A percentile compares a stretch with the other conserved stretches of the same genome.
Conservation (phyloP, 2,888 invertebrate species). For the Tupiocoris notatus region DNA sequence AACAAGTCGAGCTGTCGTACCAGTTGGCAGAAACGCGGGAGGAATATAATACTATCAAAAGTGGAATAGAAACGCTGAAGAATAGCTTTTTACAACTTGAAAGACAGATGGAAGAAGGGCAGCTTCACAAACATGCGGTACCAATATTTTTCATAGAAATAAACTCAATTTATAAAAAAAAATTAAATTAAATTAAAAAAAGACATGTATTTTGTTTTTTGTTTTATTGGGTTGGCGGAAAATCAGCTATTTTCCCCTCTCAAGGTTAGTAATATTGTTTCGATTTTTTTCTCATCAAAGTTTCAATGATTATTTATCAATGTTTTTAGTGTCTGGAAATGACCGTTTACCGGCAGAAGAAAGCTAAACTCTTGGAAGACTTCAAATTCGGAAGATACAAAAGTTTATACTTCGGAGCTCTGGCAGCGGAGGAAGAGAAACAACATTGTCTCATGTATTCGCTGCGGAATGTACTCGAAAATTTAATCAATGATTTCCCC, state of each 20-base stretch:
- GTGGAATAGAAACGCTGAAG: conserved; percentile 19
- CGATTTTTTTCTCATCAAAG: too few species aligned
- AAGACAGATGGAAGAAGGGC: conserved; percentile 54
- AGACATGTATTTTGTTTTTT: too few species aligned
- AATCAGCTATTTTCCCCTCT: too few species aligned
- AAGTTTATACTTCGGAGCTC: conserved; percentile 55
- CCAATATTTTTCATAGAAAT: background rate
- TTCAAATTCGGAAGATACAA: conserved; percentile 55
- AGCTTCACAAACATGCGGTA: conserved; percentile 56
- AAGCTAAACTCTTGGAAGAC: conserved; percentile 62
- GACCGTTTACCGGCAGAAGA: conserved; percentile 68
- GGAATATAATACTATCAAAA: conserved; percentile 26
- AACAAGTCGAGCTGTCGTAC: conserved; percentile 22
- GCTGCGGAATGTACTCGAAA: conserved; percentile 61
- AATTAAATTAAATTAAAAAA: too few species aligned
- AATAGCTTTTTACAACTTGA: conserved; percentile 52
- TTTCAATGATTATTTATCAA: too few species aligned
- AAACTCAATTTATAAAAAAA: too few species aligned
- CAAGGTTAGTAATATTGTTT: too few species aligned
- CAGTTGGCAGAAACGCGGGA: conserved; percentile 25
- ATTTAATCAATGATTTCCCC: conserved; percentile 64
- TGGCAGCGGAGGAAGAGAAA: conserved; percentile 61
- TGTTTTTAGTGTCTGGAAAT: conserved; percentile 59
- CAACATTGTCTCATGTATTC: conserved; percentile 62
- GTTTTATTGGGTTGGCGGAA: too few species aligned